Evolutionary conservation across 2,113 vertebrate species (phyloP).

Genomic region (Zosterops pallidus): DNA sequence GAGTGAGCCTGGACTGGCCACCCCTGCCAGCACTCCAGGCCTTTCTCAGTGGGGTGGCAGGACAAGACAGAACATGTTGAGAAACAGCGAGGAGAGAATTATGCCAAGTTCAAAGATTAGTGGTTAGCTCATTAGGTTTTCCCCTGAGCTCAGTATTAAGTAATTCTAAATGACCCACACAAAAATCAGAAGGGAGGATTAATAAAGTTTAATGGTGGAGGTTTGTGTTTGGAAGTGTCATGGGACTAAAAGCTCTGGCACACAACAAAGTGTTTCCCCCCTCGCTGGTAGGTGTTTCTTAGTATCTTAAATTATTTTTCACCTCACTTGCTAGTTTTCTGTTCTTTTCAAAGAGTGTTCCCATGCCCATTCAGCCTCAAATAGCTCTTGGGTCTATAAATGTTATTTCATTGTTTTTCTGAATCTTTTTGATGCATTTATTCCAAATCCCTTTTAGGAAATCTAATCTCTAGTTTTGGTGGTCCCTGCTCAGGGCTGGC

Average conservation of each 20-base stretch:
- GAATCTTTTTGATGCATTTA: background rate
- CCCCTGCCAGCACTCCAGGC: background rate
- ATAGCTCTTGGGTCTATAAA: background rate
- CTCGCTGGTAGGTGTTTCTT: background rate
- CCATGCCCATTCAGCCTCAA: background rate
- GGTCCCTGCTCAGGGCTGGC: background rate
- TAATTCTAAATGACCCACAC: background rate
- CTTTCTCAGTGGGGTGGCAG: background rate
- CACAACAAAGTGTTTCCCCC: background rate
- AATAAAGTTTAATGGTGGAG: background rate
- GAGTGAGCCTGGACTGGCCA: background rate
- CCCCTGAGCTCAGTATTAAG: background rate
- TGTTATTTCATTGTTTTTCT: background rate
- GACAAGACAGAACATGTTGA: conserved; percentile 29
- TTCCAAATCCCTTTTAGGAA: background rate
- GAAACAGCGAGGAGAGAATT: background rate
- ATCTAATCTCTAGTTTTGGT: background rate
- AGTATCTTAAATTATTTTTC: background rate
- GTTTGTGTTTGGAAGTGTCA: background rate
- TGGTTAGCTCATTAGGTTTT: background rate
- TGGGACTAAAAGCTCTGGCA: background rate
- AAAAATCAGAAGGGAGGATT: conserved; percentile 21
- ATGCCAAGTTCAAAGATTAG: conserved; percentile 19
- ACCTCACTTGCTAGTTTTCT: background rate
- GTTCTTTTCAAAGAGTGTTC: background rate